These are phyloP conservation scores for Cyanoramphus novaezelandiae DNA, from an alignment of 2,113 vertebrate species.

Conservation along the genomic window DNA sequence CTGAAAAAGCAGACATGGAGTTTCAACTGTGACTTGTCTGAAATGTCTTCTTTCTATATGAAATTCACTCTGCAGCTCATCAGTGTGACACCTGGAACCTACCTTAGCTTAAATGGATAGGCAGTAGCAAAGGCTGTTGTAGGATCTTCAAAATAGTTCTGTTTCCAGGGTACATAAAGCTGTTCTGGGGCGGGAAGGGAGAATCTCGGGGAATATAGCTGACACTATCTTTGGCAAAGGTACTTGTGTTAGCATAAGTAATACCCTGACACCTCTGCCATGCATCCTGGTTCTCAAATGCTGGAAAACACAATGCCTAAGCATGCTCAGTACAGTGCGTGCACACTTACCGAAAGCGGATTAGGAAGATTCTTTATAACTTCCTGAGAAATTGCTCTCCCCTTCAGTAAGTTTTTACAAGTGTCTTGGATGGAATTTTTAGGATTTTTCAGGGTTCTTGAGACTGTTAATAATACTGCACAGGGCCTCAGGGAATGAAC, in stretches of 20 bases:
- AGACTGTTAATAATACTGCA: slow-evolving; percentile 31
- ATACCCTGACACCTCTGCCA: background rate
- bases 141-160: background rate
- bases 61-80: background rate
- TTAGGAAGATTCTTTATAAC: background rate
- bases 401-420: slow-evolving; percentile 33
- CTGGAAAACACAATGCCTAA: background rate
- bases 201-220: background rate
- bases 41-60: background rate
- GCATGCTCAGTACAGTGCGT: accelerated
- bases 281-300: background rate
- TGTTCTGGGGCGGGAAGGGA: accelerated
- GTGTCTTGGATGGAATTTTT: slow-evolving; percentile 20
- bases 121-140: background rate
- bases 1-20: background rate
- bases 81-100: background rate
- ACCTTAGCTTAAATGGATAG: background rate
- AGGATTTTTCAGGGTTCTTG: slow-evolving; percentile 40
- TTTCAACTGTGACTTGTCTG: background rate
- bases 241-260: background rate
- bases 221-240: background rate
- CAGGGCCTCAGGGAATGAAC: background rate
- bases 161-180: background rate
- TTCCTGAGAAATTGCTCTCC: slow-evolving; percentile 29
- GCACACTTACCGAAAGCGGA: background rate